Evolutionary conservation across 2,113 vertebrate species (phyloP), one percentile per base, ranked within the genome.

Genomic region (Cyanistes caeruleus): DNA sequence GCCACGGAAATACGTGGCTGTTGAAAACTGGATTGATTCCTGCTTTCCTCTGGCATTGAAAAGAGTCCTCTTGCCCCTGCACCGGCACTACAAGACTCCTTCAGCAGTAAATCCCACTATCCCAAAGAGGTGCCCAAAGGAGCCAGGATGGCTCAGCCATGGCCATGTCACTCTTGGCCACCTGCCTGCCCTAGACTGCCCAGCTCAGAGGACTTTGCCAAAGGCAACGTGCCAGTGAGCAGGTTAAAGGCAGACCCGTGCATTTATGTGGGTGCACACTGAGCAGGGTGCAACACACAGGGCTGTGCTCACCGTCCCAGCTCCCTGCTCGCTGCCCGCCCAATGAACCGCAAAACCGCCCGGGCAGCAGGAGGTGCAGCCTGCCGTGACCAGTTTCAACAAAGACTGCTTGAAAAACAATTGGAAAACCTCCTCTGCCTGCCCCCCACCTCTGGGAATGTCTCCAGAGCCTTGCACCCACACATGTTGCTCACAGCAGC

Each of bases 381-480:
- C 67, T 43, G 15, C 63, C 18, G 12, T 92, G 83, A 93, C 82
- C 63, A 41, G 1, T 41, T 88, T 76, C 65, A 91, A 91, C 74
- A 91, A 87, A 93, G 82, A 35, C 70, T 49, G 51, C 82, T 64
- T 87, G 70, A 58, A 90, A 92, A 93, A 59, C 82, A 83, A 49
- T 43, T 19, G 63, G 83, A 39, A 94, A 93, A 64, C 37, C 46
- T 79, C 37, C 58, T 69, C 43, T 55, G 53, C 35, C 87, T 84
- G 69, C 62, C 63, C 85, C 82, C 62, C 10, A 14, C n/a, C 59
- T 62, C 85, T 3, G 48, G 81, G 90, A 96, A 89, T 0, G 0
- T 73, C 82, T 91, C 78, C 92, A 95, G 75, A 87, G 65, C 70
- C 37, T 75, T 68, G 74, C 3, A 15, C 64, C 78, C 60, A 64